Base-by-base conservation (phyloP, 2,888 invertebrate genomes). In the Caenorhabditis angaria region DNA sequence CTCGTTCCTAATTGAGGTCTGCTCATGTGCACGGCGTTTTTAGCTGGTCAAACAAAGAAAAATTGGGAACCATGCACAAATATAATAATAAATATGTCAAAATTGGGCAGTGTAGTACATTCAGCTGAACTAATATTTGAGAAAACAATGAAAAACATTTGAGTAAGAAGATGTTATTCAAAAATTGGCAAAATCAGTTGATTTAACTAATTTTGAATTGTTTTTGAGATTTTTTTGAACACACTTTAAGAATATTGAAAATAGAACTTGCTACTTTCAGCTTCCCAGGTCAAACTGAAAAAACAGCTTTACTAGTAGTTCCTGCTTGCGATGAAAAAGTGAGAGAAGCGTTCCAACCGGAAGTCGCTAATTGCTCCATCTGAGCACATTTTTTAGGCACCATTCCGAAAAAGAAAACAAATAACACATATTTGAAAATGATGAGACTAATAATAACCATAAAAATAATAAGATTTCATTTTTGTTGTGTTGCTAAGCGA, bases 51-150 rank as follows among this genome's bases (percentile, higher is more conserved):
- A 41, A 41, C 41, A 41, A 41, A 41, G 41, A 12, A 12, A 41
- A 18, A 41, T 25, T 25, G 12, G 25, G 53, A 53, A 53, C 53
- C 53, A 53, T 24, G 53, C 24, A 53, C 27, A 53, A 27, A 53
- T 53, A 25, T 53, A 27, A 53, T 24, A 53, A 53, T 27, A 53
- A 27, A 53, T 53, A 50, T n/a, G 20, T 50, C 50, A 50, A 5
- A 32, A 32, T n/a, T n/a, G n/a, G n/a, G n/a, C n/a, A n/a, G 10
- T 32, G 5, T 32, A 10, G 32, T 32, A 32, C 41, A 41, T 41
- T 41, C 41, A 41, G 41, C 41, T 41, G 41, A 3, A 41, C 41
- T 41, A 41, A 41, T 41, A 41, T 41, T 41, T 41, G 41, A 18
- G 10, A 32, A 32, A 32, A 32, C 5, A 32, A 32, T 32, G 32